phyloP scores from a whole-genome alignment of 2,888 invertebrate species.

The Hyalella azteca region DNA sequence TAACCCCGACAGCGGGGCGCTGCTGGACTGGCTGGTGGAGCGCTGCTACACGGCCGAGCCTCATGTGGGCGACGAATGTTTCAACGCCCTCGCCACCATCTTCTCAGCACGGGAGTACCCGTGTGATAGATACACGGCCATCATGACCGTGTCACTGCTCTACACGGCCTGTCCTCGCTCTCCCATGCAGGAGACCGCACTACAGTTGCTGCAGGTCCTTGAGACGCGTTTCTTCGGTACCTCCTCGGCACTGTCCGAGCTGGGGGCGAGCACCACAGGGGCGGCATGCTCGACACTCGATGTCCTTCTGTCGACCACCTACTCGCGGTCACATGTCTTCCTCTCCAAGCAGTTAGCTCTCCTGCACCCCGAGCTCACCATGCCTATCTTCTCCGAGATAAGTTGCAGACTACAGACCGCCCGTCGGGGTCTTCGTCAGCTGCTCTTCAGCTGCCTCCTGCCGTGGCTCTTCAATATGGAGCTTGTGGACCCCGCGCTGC shows the following conservation, averaged over 20 bases:
- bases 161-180: constrained; percentile 94
- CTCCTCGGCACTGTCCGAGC: constrained; percentile 52
- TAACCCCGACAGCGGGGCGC: constrained; percentile 87
- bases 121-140: constrained; percentile 96
- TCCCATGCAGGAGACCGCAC: constrained; percentile 89
- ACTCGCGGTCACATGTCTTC: constrained; percentile 90
- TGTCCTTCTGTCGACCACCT: constrained; percentile 82
- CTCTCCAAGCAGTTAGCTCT: constrained; percentile 91
- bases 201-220: constrained; percentile 89
- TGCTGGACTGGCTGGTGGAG: constrained; percentile 98
- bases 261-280: constrained; percentile 66
- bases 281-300: constrained; percentile 75
- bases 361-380: constrained; percentile 94
- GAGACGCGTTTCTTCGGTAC: constrained; percentile 93
- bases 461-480: constrained; percentile 99
- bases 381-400: constrained; percentile 99
- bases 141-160: constrained; percentile 95
- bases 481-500: constrained; percentile 93
- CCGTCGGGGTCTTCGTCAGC: constrained; percentile 72
- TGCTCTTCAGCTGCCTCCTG: constrained; percentile 87
- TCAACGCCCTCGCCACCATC: constrained; percentile 91
- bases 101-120: constrained; percentile 97
- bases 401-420: constrained; percentile 96
- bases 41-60: constrained; percentile 92
- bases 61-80: constrained; percentile 94